Conservation (phyloP, 2,113 vertebrate species). For the Mormyrus lacerda region DNA sequence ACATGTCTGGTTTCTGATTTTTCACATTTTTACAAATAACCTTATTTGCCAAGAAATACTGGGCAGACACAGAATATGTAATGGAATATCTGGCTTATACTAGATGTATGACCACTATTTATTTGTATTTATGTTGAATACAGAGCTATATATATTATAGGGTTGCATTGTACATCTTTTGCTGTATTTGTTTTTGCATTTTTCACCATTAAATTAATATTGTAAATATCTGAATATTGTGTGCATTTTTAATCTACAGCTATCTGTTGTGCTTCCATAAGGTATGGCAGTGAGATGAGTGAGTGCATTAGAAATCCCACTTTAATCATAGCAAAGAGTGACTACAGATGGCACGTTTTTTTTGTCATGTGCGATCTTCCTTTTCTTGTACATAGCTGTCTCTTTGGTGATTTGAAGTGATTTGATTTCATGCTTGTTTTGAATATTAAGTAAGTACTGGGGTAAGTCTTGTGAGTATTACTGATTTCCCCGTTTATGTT, state of each 20-base stretch:
- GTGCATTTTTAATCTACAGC: background rate
- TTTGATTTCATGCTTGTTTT: background rate
- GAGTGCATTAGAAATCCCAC: background rate
- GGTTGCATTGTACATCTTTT: conserved; percentile 6
- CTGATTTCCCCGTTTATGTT: background rate
- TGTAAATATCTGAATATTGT: conserved; percentile 6
- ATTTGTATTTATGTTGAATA: conserved; percentile 20
- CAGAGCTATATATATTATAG: conserved; percentile 11
- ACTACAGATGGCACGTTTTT: background rate
- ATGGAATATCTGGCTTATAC: conserved; percentile 2
- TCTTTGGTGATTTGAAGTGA: background rate
- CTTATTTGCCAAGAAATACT: background rate
- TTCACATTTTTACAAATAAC: conserved; percentile 10
- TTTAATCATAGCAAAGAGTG: background rate
- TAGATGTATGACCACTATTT: conserved; percentile 6
- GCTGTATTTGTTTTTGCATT: conserved; percentile 14
- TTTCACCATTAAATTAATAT: conserved; percentile 16
- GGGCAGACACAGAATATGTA: background rate
- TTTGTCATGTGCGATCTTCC: background rate
- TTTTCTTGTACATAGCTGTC: background rate
- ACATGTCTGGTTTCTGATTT: background rate
- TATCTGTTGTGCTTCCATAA: background rate
- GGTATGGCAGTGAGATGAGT: background rate
- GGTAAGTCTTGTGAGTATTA: background rate
- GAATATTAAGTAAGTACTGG: background rate